Conservation (phyloP, 2,113 vertebrate genomes). For the Larimichthys polyactis region DNA sequence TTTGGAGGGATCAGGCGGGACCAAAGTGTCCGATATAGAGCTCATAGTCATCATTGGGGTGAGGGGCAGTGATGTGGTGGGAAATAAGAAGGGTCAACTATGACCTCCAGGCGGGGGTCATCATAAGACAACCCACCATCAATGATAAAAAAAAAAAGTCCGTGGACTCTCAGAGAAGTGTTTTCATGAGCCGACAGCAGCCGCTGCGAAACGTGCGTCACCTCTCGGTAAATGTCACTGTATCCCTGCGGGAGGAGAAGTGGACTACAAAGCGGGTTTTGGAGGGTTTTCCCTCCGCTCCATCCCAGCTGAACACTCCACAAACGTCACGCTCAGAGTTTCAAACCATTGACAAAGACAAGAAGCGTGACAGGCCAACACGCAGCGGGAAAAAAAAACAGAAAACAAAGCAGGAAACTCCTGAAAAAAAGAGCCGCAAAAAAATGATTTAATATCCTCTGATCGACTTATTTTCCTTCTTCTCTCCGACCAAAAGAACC, state of each 20-base stretch:
- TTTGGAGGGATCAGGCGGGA: constrained; percentile 87
- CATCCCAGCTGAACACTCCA: constrained; percentile 67
- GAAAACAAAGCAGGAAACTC: constrained; percentile 3
- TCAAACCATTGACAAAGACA: constrained; percentile 28
- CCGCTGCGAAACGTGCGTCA: background rate
- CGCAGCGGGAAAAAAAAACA: background rate
- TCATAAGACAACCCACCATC: constrained; percentile 31
- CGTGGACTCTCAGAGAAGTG: background rate
- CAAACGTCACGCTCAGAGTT: constrained; percentile 21
- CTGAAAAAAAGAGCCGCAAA: background rate
- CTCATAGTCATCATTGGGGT: constrained; percentile 88
- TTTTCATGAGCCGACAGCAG: background rate
- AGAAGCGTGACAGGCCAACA: constrained; percentile 12
- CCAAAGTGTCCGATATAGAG: constrained; percentile 87
- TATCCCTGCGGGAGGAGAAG: background rate
- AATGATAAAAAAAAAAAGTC: background rate
- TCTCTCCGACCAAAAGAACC: background rate
- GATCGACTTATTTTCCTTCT: background rate
- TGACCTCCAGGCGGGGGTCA: constrained; percentile 54
- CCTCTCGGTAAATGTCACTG: background rate
- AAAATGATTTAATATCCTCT: constrained; percentile 30
- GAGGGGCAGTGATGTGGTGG: constrained; percentile 33
- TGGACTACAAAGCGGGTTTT: background rate
- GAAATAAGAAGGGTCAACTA: constrained; percentile 12
- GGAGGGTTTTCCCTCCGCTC: constrained; percentile 27